Conservation (phyloP, 53 echinoderm and acorn worm species). For the Holothuria leucospilota region DNA sequence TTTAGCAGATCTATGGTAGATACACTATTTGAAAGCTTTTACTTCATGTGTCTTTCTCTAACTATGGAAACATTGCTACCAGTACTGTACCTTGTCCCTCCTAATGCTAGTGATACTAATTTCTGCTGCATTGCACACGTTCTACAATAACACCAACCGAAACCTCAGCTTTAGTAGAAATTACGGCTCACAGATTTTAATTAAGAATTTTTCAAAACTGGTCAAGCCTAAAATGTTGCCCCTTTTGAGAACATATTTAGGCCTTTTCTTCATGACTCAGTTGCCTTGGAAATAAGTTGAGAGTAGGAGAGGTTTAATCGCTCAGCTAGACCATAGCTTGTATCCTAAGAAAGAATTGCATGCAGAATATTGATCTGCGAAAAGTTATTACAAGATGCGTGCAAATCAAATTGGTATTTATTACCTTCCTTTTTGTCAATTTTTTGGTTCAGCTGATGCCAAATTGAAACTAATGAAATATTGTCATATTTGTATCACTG, state of each 20-base stretch:
- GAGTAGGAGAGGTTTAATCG: constrained; percentile 20
- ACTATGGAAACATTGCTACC: no score
- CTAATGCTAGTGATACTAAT: no score
- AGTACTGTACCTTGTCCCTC: no score
- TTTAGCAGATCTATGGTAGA: no score
- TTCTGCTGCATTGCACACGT: no score
- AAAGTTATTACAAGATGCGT: constrained; percentile 43
- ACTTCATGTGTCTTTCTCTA: no score
- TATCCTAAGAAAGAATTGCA: constrained; percentile 15
- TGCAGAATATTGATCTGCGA: constrained; percentile 18
- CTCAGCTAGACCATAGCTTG: constrained; percentile 13
- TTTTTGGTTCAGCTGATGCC: constrained; percentile 40
- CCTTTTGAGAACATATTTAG: constrained; percentile 25
- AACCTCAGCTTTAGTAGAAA: constrained; percentile 27
- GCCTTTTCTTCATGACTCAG: constrained; percentile 28
- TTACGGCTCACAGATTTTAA: constrained; percentile 43
- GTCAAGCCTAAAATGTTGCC: constrained; percentile 40
- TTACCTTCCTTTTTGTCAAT: constrained; percentile 21
- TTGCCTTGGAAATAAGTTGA: constrained; percentile 32
- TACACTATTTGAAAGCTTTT: no score
- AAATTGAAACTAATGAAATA: constrained; percentile 47
- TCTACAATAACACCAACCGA: no score
- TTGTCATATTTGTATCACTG: constrained; percentile 26
- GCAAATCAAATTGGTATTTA: constrained; percentile 45
- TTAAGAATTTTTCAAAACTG: constrained; percentile 43